phyloP scores from a whole-genome alignment of 1,140 invertebrate species.

The Lasaia peninsularis region DNA sequence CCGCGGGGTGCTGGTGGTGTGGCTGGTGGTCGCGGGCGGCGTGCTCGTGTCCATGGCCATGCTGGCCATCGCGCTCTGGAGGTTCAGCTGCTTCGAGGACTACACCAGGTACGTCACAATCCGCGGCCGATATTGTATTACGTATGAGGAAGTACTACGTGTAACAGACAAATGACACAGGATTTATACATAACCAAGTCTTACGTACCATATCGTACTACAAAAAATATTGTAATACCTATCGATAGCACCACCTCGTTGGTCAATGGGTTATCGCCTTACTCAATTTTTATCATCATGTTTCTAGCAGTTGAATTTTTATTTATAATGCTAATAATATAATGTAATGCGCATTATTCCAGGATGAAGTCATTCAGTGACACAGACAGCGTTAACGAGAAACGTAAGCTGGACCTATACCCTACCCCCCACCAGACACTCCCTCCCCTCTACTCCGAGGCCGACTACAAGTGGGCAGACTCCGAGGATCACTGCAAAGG shows the following conservation, averaged over 20 bases:
- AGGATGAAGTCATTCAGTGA: slow-evolving; percentile 57
- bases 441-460: slow-evolving; percentile 56
- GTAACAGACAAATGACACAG: no score
- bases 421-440: slow-evolving; percentile 64
- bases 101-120: slow-evolving; percentile 61
- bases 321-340: no score
- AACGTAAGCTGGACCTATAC: slow-evolving; percentile 51
- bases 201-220: no score
- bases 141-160: background rate
- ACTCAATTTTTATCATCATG: background rate
- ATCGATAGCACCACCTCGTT: no score
- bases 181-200: no score
- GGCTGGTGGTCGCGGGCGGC: slow-evolving; percentile 49
- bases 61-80: slow-evolving; percentile 57
- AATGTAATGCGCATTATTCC: slow-evolving; percentile 21
- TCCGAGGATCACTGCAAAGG: slow-evolving; percentile 45
- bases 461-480: slow-evolving; percentile 52
- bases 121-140: no score
- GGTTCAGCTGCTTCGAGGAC: slow-evolving; percentile 61
- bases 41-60: slow-evolving; percentile 49
- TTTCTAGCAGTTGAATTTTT: background rate
- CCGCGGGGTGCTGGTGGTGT: slow-evolving; percentile 38
- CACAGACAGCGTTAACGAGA: slow-evolving; percentile 55
- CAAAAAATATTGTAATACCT: no score
- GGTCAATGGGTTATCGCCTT: no score